Percentiles rank a stretch among this genome's conserved stretches.
phyloP scores from a whole-genome alignment of 2,888 invertebrate genomes.

The Ophonus ardosiacus region DNA sequence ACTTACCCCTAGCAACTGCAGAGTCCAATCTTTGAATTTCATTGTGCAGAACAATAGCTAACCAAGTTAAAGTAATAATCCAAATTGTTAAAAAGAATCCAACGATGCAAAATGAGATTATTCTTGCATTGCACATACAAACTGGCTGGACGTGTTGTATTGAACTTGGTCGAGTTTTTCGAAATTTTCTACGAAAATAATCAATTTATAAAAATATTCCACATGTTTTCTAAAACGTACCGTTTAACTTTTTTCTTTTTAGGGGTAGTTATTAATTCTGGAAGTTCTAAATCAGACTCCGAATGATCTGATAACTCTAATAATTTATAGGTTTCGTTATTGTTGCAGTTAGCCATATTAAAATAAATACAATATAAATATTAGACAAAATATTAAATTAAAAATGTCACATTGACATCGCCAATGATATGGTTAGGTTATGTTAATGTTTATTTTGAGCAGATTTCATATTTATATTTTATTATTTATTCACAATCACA shows the following conservation, averaged over 20 bases:
- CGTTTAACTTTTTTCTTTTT: conserved; percentile 68
- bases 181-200: conserved; percentile 48
- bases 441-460: conserved; percentile 52
- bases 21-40: conserved; percentile 73
- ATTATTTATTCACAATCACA: conserved; percentile 50
- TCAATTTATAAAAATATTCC: conserved; percentile 9
- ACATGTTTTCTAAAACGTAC: conserved; percentile 51
- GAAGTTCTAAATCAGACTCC: conserved; percentile 75
- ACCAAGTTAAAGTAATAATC: conserved; percentile 73
- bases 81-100: conserved; percentile 72
- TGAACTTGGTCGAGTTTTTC: conserved; percentile 38
- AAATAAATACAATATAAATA: conserved; percentile 32
- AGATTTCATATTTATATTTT: conserved; percentile 7
- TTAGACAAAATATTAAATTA: conserved; percentile 24
- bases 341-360: conserved; percentile 67
- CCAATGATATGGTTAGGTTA: conserved; percentile 58
- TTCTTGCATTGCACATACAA: conserved; percentile 66
- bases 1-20: conserved; percentile 73
- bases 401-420: conserved; percentile 53
- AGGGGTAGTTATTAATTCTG: conserved; percentile 68
- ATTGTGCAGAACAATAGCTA: conserved; percentile 73
- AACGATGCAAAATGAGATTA: conserved; percentile 71
- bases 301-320: conserved; percentile 81
- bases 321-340: conserved; percentile 82
- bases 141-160: conserved; percentile 29